Conservation (phyloP, 2,113 vertebrate genomes). For the Gambusia affinis region DNA sequence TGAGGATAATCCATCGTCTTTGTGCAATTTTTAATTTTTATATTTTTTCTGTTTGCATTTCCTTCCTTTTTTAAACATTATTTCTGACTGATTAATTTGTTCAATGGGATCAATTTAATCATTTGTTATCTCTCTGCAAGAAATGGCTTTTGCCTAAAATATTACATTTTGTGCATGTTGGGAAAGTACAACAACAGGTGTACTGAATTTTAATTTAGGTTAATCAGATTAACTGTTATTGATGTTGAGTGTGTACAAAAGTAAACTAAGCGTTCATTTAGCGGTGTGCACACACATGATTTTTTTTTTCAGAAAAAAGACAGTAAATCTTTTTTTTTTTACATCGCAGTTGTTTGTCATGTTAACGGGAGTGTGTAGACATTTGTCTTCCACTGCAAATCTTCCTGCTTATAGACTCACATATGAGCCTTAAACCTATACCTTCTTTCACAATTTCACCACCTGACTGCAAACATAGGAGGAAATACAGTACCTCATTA, state of each 20-base stretch:
- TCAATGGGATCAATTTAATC: not conserved
- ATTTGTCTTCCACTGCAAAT: too few species aligned
- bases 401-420: too few species aligned
- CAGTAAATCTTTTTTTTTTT: too few species aligned
- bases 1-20: too few species aligned
- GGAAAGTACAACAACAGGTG: not conserved
- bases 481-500: not conserved
- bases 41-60: too few species aligned
- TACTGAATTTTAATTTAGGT: not conserved
- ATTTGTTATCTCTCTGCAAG: not conserved
- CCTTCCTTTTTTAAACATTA: too few species aligned
- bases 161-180: not conserved
- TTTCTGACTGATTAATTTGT: not conserved
- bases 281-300: not conserved
- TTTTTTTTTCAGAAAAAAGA: not conserved
- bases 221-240: not conserved
- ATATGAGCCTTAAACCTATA: not conserved
- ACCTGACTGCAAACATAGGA: not conserved
- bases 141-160: not conserved
- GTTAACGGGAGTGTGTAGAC: too few species aligned
- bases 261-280: not conserved
- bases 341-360: too few species aligned
- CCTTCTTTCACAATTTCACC: not conserved
- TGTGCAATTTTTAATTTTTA: too few species aligned
- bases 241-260: not conserved